These are phyloP conservation scores for Montipora capricornis DNA, from an alignment of 64 coral and sea anemone species.

Conservation along the genomic window DNA sequence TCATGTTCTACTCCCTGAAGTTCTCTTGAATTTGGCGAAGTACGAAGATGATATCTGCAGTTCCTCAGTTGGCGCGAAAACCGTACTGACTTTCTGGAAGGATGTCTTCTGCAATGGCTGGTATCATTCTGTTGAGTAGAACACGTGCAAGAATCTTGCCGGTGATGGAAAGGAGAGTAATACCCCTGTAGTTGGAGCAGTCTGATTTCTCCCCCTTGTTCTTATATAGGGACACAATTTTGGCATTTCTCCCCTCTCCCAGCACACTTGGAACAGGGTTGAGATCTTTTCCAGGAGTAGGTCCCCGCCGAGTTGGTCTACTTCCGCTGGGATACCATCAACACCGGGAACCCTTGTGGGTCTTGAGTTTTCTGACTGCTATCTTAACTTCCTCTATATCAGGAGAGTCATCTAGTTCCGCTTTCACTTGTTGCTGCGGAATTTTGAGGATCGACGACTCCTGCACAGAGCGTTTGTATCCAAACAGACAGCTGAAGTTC, in stretches of 20 bases:
- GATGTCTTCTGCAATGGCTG: neutral
- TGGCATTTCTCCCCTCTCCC: too few species aligned
- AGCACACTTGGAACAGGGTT: too few species aligned
- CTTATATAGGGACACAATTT: neutral
- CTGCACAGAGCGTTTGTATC: too few species aligned
- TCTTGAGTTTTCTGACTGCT: too few species aligned
- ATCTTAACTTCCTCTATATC: too few species aligned
- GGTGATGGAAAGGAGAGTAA: constrained; percentile 1
- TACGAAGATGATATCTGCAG: neutral
- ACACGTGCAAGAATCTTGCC: constrained; percentile 1
- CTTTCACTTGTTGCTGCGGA: too few species aligned
- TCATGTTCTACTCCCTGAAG: neutral
- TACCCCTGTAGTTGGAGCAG: neutral
- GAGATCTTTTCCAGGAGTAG: too few species aligned
- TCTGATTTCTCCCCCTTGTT: neutral
- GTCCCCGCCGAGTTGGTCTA: too few species aligned
- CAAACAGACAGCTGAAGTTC: too few species aligned
- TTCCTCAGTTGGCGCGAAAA: neutral
- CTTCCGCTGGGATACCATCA: too few species aligned
- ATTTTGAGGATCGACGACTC: too few species aligned
- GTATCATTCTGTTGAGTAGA: neutral
- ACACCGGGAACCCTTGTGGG: too few species aligned
- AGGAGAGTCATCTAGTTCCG: neutral
- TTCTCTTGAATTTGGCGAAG: neutral
- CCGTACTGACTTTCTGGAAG: neutral